These are phyloP conservation scores for Polyommatus iphigenia DNA, from an alignment of 2,888 invertebrate genomes.

Conservation along the genomic window DNA sequence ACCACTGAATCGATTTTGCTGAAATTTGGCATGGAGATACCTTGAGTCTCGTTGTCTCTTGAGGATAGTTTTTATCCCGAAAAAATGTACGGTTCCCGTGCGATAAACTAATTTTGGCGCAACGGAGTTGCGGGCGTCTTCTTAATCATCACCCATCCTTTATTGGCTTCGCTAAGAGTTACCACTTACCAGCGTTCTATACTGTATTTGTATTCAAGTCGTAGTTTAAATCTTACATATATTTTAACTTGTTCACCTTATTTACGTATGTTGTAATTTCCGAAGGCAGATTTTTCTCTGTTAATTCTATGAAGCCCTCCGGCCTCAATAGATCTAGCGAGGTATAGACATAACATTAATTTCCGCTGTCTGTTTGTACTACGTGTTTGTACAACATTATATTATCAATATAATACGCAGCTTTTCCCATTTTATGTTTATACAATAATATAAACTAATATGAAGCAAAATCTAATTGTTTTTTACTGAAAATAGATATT, in stretches of 20 bases:
- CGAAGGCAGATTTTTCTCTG: not conserved
- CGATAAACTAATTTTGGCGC: no score
- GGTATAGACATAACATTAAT: not conserved
- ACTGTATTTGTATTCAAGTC: no score
- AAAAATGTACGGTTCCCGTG: no score
- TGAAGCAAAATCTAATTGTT: not conserved
- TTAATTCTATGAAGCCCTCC: not conserved
- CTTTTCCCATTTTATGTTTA: not conserved
- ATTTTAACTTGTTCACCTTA: not conserved
- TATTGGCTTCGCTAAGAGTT: no score
- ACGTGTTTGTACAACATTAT: not conserved
- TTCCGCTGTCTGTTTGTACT: constrained; percentile 9
- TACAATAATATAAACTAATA: not conserved
- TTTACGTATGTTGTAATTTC: not conserved
- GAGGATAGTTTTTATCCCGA: no score
- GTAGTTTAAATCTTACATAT: no score
- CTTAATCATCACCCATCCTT: no score
- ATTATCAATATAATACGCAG: constrained; percentile 6
- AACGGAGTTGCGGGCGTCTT: no score
- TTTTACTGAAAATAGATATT: not conserved
- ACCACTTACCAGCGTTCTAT: no score
- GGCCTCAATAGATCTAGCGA: not conserved
- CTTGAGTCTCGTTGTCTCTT: no score
- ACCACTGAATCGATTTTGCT: no score
- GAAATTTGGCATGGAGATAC: no score